Conservation (phyloP, 2,888 invertebrate genomes). For the Calliopum simillimum region DNA sequence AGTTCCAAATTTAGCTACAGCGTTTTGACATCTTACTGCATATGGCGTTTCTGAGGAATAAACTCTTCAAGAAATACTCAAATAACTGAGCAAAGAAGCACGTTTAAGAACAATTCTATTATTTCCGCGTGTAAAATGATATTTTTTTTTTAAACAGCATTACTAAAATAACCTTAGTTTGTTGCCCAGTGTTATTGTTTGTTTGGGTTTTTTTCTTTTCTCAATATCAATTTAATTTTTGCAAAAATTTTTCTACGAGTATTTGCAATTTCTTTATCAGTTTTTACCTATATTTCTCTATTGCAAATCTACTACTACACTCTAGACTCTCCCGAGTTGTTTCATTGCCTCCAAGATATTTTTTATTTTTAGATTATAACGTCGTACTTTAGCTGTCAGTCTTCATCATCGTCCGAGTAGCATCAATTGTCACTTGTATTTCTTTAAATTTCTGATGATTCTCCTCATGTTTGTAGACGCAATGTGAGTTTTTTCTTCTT, state of each 20-base stretch:
- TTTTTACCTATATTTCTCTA: constrained; percentile 30
- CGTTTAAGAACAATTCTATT: no score
- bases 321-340: not conserved
- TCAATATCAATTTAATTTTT: constrained; percentile 22
- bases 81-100: no score
- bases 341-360: not conserved
- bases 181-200: not conserved
- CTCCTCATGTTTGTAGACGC: not conserved
- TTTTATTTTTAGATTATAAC: constrained; percentile 2
- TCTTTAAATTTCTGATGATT: not conserved
- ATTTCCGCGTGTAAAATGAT: no score
- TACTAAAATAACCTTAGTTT: no score
- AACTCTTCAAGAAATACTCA: not conserved
- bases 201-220: not conserved
- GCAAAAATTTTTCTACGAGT: not conserved
- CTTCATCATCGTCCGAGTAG: constrained; percentile 4
- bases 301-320: not conserved
- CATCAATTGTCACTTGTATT: not conserved
- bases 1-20: no score
- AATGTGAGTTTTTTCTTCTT: constrained; percentile 4
- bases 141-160: no score
- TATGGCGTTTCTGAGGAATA: not conserved
- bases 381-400: constrained; percentile 3
- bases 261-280: constrained; percentile 35
- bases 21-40: not conserved